phyloP scores from a whole-genome alignment of 2,888 invertebrate species.

The Dicyrtomina minuta region DNA sequence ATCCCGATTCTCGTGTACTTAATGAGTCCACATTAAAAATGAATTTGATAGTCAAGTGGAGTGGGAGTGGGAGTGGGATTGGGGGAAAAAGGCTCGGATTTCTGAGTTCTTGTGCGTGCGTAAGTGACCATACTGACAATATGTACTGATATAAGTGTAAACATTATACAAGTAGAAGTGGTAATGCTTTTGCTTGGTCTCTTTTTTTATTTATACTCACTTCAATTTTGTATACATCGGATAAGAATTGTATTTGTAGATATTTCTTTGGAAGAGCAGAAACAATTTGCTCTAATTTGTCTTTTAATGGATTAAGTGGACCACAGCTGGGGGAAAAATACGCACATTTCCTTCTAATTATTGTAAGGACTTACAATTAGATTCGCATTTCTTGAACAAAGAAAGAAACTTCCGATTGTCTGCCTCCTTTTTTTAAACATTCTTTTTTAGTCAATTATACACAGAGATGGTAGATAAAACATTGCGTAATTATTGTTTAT shows the following conservation, averaged over 20 bases:
- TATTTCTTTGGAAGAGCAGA: no score
- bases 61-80: no score
- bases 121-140: no score
- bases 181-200: neutral
- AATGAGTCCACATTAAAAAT: slow-evolving; percentile 45
- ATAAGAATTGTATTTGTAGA: neutral
- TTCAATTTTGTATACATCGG: neutral
- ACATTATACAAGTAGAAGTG: no score
- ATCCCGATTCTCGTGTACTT: no score
- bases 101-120: no score
- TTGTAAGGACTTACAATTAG: no score
- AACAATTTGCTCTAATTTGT: slow-evolving; percentile 41
- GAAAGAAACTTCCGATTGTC: slow-evolving; percentile 2
- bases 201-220: neutral
- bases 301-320: slow-evolving; percentile 45
- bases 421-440: neutral
- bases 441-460: slow-evolving; percentile 1
- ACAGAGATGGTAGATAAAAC: no score
- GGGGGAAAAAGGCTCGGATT: no score
- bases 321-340: slow-evolving; percentile 27
- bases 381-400: no score
- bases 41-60: slow-evolving; percentile 36
- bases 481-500: no score
- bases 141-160: no score
- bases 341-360: slow-evolving; percentile 6